Base-by-base conservation (phyloP, 1,140 invertebrate species). In the Drosophila pallidifrons region DNA sequence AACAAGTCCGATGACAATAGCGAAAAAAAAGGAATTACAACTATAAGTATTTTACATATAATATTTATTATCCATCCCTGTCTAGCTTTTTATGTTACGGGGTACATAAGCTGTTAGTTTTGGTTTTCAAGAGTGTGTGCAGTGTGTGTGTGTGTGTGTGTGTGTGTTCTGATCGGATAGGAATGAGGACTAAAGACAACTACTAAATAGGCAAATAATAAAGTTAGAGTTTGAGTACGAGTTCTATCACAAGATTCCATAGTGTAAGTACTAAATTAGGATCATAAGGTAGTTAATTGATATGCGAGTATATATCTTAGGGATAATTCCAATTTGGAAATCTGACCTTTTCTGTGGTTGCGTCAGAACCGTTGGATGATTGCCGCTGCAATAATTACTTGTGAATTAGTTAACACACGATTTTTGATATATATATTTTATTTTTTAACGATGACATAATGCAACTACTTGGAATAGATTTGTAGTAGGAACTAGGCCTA, bases 311-410 rank as follows among this genome's bases (percentile, higher is more conserved):
- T 58, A 45, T 67, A 58, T 41, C 61, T 45, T 73, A 71, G 43
- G 7, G 30, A 57, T 59, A 57, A 41, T 20, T 41, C 35, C 54
- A 41, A 57, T 57, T 16, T 38, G 85, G 85, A 82, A 85, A 82
- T 91, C 91, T 88, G 91, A 92, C 91, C 91, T 92, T 92, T 82
- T 91, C 64, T 75, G 76, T 81, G 88, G 83, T 70, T 91, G 77
- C 77, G 73, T 82, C 76, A 88, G 81, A 82, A 90, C 85, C 74
- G 72, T 51, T 65, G 81, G 90, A 87, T 91, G 89, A 75, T 86
- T 80, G 63, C 76, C 88, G 81, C 91, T 92, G 91, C 80, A 92
- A 86, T 81, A 78, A 75, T 81, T 76, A 77, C 86, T 87, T 73
- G 51, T 65, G 71, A 45, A 87, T 87, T 87, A 88, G 75, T 79